These are phyloP conservation scores for Antigone vipio DNA, from an alignment of 2,113 vertebrate species.

Conservation along the genomic window DNA sequence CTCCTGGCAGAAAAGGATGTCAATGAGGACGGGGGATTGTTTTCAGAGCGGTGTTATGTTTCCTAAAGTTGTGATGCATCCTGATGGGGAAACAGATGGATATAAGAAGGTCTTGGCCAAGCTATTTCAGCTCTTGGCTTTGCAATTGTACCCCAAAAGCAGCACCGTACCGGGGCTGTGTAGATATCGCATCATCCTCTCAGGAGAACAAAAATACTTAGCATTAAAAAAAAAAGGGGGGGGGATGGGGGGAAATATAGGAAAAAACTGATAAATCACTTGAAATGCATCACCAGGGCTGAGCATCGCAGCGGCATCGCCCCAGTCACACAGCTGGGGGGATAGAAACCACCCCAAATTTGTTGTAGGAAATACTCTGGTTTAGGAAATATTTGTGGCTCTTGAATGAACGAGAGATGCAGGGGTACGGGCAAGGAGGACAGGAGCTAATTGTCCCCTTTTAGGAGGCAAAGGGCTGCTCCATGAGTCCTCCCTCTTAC, in stretches of 20 bases:
- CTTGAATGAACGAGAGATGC: background rate
- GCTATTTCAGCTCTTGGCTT: background rate
- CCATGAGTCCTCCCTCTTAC: background rate
- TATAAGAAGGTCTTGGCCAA: background rate
- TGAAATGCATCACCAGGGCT: background rate
- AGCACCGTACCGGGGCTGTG: accelerated
- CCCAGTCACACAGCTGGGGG: accelerated
- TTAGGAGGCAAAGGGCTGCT: background rate
- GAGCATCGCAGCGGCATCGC: accelerated
- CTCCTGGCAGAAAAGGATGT: background rate
- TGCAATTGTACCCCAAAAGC: background rate
- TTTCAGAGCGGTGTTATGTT: background rate
- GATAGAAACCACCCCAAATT: background rate
- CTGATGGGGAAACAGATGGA: background rate
- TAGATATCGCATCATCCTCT: background rate
- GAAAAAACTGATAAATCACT: background rate
- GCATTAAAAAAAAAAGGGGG: background rate
- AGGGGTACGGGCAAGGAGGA: background rate
- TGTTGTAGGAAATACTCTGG: background rate
- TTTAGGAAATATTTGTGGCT: background rate
- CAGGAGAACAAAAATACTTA: background rate
- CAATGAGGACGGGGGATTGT: background rate
- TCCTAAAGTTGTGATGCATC: background rate
- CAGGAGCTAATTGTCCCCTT: background rate
- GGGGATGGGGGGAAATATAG: background rate